These are phyloP conservation scores for Leucozona laternaria DNA, from an alignment of 2,888 invertebrate genomes.

Conservation along the genomic window DNA sequence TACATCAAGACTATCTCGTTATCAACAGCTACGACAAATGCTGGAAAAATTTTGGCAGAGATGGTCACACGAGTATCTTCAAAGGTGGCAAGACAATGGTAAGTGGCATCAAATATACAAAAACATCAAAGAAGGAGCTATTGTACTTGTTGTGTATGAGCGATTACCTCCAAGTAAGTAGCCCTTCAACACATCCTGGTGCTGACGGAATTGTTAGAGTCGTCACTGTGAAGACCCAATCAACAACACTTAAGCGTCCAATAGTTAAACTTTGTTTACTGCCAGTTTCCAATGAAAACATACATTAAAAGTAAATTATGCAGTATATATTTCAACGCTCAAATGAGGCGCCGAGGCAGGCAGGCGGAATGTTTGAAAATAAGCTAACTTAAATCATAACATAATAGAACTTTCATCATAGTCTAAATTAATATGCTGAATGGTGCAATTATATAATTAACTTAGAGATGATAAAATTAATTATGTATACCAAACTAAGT, in stretches of 20 bases:
- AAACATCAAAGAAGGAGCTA: neutral
- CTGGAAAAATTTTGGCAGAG: constrained; percentile 9
- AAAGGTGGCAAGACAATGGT: neutral
- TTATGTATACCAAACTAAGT: no score
- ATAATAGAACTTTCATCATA: no score
- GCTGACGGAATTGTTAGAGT: neutral
- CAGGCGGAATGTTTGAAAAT: neutral
- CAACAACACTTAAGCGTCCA: neutral
- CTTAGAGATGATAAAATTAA: no score
- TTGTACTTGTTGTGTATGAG: neutral
- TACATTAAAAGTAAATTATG: neutral
- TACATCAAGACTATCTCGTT: neutral
- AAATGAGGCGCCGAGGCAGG: neutral
- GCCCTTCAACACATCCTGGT: neutral
- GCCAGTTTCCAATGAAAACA: neutral
- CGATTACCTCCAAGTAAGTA: neutral
- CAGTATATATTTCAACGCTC: neutral
- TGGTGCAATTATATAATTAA: no score
- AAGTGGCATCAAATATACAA: neutral
- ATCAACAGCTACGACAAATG: constrained; percentile 28
- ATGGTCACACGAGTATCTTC: neutral
- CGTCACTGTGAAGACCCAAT: neutral
- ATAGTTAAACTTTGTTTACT: neutral
- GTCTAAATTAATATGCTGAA: no score
- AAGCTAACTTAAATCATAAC: neutral